Evolutionary conservation across 2,797 vertebrate species (phyloP).

Genomic region (Hafferia zeledoni): DNA sequence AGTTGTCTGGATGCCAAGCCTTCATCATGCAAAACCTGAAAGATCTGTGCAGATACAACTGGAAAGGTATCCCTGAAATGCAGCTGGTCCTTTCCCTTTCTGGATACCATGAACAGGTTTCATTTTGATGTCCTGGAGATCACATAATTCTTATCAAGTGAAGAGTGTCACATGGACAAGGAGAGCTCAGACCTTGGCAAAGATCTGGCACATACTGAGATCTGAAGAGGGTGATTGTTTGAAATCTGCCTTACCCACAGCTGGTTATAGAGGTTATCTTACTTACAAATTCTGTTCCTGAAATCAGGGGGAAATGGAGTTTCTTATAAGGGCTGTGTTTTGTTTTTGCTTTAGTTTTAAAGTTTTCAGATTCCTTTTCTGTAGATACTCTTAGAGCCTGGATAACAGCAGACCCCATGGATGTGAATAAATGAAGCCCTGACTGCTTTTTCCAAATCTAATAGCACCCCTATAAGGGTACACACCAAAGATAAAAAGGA

Average conservation of each 20-base stretch:
- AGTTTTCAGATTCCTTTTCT: not conserved
- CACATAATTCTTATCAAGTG: not conserved
- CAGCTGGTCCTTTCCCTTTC: not conserved
- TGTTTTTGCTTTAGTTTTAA: not conserved
- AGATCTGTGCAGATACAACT: not conserved
- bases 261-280: not conserved
- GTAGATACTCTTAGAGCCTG: not conserved
- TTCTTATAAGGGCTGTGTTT: not conserved
- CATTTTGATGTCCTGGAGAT: not conserved
- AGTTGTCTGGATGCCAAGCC: not conserved
- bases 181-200: not conserved
- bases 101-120: not conserved
- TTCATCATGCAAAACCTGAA: not conserved
- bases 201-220: not conserved
- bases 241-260: not conserved
- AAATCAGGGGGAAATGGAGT: not conserved
- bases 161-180: not conserved
- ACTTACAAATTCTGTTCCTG: not conserved
- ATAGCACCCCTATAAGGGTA: not conserved
- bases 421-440: not conserved
- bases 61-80: not conserved
- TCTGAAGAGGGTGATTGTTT: not conserved
- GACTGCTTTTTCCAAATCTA: not conserved
- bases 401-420: not conserved
- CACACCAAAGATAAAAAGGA: not conserved